These are phyloP conservation scores for Atherix ibis DNA, from an alignment of 2,888 invertebrate genomes.

Conservation along the genomic window DNA sequence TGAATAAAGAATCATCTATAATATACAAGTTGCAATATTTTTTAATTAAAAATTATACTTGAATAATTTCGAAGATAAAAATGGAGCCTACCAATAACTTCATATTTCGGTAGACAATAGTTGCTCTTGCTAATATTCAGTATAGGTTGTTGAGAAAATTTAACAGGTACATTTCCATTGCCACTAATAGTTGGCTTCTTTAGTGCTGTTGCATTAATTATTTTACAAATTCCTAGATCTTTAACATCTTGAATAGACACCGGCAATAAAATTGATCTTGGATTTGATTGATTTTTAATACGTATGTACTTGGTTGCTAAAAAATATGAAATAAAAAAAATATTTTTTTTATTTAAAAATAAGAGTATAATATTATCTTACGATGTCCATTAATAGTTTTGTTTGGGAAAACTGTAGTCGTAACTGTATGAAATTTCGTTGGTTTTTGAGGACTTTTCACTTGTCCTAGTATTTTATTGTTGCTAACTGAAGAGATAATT, in stretches of 20 bases:
- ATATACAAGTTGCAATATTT: too few species aligned
- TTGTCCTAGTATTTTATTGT: conserved; percentile 15
- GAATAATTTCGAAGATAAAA: too few species aligned
- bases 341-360: not conserved
- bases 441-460: conserved; percentile 14
- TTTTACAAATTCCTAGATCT: conserved; percentile 54
- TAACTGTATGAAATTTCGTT: conserved; percentile 15
- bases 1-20: conserved; percentile 15
- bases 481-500: too few species aligned
- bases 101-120: not conserved
- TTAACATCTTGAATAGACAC: conserved; percentile 53
- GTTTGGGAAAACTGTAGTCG: conserved; percentile 15
- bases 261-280: conserved; percentile 53
- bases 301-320: conserved; percentile 16
- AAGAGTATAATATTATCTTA: too few species aligned
- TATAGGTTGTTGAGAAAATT: not conserved
- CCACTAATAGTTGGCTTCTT: conserved; percentile 9
- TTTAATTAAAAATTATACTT: too few species aligned
- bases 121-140: not conserved
- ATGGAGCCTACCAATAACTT: too few species aligned
- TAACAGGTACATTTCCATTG: not conserved
- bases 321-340: conserved; percentile 1
- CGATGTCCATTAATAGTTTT: conserved; percentile 13
- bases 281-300: conserved; percentile 24
- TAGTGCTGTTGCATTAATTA: conserved; percentile 48